phyloP scores from a whole-genome alignment of 2,797 vertebrate species.

The Hippopotamyrus pictus region DNA sequence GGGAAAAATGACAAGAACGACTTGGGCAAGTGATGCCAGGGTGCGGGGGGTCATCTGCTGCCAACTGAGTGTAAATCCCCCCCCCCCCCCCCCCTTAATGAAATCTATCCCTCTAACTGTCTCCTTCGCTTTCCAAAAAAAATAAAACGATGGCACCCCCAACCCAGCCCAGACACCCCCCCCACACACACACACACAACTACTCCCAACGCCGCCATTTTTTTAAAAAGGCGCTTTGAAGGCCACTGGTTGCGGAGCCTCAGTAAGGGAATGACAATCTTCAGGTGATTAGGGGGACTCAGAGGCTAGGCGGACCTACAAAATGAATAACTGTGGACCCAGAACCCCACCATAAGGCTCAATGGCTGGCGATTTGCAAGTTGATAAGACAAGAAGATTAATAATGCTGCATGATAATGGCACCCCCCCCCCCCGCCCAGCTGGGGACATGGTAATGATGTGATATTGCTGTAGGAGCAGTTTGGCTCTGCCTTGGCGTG shows the following conservation, averaged over 20 bases:
- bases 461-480: constrained; percentile 98
- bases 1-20: constrained; percentile 74
- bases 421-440: constrained; percentile 83
- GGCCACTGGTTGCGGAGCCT: constrained; percentile 80
- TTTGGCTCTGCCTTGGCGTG: constrained; percentile 79
- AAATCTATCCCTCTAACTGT: constrained; percentile 69
- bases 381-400: constrained; percentile 99
- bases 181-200: neutral
- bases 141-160: neutral
- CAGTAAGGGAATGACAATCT: constrained; percentile 91
- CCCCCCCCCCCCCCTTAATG: constrained; percentile 80
- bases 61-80: constrained; percentile 83
- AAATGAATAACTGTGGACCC: constrained; percentile 99
- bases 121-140: constrained; percentile 10
- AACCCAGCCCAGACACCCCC: neutral
- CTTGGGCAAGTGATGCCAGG: constrained; percentile 80
- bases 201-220: neutral
- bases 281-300: constrained; percentile 97
- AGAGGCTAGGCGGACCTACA: constrained; percentile 98
- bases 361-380: constrained; percentile 99
- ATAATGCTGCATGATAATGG: constrained; percentile 99
- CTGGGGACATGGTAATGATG: constrained; percentile 99
- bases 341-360: constrained; percentile 99
- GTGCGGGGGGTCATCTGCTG: constrained; percentile 84
- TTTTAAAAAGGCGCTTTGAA: constrained; percentile 32